A percentile compares a stretch with the other conserved stretches of the same genome.
These are phyloP conservation scores for Microctonus aethiopoides DNA, from an alignment of 2,888 invertebrate species.

Conservation along the genomic window DNA sequence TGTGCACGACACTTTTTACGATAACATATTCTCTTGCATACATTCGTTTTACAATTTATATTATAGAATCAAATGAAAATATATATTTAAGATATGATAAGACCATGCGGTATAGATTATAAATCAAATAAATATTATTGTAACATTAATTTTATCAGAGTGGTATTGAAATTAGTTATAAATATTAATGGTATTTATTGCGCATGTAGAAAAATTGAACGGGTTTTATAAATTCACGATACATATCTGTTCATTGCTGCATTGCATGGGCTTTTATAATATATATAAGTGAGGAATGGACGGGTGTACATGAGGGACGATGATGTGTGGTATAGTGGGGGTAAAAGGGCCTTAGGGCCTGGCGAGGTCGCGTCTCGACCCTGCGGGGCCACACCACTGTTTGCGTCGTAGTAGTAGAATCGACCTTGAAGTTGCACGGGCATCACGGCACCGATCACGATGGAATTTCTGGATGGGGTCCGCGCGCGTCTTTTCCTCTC, in stretches of 20 bases:
- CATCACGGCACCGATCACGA: slow-evolving; percentile 62
- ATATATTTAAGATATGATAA: no score
- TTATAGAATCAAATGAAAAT: no score
- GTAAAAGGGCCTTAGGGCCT: slow-evolving; percentile 56
- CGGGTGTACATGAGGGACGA: slow-evolving; percentile 25
- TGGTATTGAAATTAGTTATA: no score
- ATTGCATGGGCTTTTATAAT: slow-evolving; percentile 41
- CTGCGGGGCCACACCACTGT: slow-evolving; percentile 58
- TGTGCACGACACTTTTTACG: neutral
- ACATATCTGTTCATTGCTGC: slow-evolving; percentile 38
- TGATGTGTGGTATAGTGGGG: slow-evolving; percentile 32
- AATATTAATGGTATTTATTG: no score
- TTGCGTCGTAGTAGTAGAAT: slow-evolving; percentile 62
- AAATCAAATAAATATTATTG: no score
- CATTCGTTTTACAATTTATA: no score
- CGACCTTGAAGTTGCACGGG: slow-evolving; percentile 65
- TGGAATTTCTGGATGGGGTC: slow-evolving; percentile 64
- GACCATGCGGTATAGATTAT: no score
- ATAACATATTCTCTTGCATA: neutral
- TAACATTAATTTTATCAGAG: no score
- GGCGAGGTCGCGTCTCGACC: slow-evolving; percentile 64
- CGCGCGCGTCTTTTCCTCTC: slow-evolving; percentile 41
- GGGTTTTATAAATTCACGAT: slow-evolving; percentile 37
- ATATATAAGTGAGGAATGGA: slow-evolving; percentile 37
- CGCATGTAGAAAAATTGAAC: neutral